Base-by-base conservation (phyloP, 2,888 invertebrate genomes). In the Taphrorychus bicolor region DNA sequence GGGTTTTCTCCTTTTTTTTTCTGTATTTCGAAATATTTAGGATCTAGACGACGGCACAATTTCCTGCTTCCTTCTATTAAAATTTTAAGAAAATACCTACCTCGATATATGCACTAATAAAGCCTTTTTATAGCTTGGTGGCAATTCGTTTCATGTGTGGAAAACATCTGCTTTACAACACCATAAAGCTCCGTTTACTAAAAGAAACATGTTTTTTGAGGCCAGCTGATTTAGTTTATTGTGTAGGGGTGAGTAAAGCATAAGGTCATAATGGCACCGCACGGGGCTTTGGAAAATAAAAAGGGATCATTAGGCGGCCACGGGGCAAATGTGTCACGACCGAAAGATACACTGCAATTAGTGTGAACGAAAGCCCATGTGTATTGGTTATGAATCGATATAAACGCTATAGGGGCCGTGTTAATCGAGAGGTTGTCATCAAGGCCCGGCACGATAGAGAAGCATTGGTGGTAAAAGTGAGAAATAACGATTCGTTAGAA, bases 151-250 rank as follows among this genome's bases (percentile, higher is more conserved):
- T 32, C 32, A 3, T 32, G 32, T 3, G 48, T 51, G 49, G 19
- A 32, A 16, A 51, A 59, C 59, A 59, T 59, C 49, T 59, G 59
- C 40, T 59, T 59, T 58, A 18, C 32, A 59, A 59, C 49, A 49
- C 49, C 59, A 24, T 59, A 49, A 51, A 32, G 32, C 24, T 18
- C 59, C 59, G 49, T 51, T 51, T 51, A 58, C 49, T 11, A 45
- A 23, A 59, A 48, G 40, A 48, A 59, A 24, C 16, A 18, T 49
- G 24, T 59, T 59, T 59, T 51, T 23, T 18, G 5, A 17, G 40
- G 49, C 22, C 51, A 59, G 59, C 24, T 59, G 59, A 59, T 59
- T 51, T 51, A 21, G 18, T 51, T 5, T 17, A 51, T 51, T 59
- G 18, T 59, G 9, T 16, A 59, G 59, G 59, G 59, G 49, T 59